Evolutionary conservation across 2,888 invertebrate species (phyloP), one percentile per base, ranked within the genome.

Genomic region (Erannis defoliaria): DNA sequence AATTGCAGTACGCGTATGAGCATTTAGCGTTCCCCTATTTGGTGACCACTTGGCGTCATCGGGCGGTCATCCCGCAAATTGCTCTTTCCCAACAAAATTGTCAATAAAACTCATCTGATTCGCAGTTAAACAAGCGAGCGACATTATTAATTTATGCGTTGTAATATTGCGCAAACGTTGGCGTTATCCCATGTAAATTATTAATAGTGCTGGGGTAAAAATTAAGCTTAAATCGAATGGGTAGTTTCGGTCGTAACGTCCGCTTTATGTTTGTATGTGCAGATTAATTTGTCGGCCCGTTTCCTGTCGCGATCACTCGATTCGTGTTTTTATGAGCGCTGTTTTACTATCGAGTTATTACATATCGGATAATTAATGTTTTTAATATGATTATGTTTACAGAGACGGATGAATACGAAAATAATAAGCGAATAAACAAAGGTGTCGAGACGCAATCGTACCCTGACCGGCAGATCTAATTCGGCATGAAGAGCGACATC

Each of bases 31-130:
- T 73, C 89, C 89, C 88, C 90, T 88, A 85, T 89, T 88, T 85
- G 89, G 85, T 86, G 86, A 89, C 85, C 91, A 89, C 93, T 90
- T 85, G 90, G 86, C 87, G 87, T 85, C 88, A 80, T 80, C 84
- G 81, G 81, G 83, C 81, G 90, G 86, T 84, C 89, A 90, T 92
- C 86, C 92, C 92, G 85, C 92, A 93, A 93, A 93, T 92, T 92
- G 91, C 93, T 86, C 90, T 91, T 89, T 89, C 88, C 89, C 88
- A 90, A 88, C 93, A 88, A 91, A 89, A 93, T 93, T 92, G 93
- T 90, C 93, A 93, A 93, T 93, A 93, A 93, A 93, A 93, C 89
- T 92, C 92, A 91, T 92, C 91, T 88, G 91, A 92, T 91, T 93
- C 93, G 91, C 91, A 93, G 91, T 91, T 90, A 91, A 93, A 92